Conservation (phyloP, 1,140 invertebrate genomes). For the Drosophila obscura region DNA sequence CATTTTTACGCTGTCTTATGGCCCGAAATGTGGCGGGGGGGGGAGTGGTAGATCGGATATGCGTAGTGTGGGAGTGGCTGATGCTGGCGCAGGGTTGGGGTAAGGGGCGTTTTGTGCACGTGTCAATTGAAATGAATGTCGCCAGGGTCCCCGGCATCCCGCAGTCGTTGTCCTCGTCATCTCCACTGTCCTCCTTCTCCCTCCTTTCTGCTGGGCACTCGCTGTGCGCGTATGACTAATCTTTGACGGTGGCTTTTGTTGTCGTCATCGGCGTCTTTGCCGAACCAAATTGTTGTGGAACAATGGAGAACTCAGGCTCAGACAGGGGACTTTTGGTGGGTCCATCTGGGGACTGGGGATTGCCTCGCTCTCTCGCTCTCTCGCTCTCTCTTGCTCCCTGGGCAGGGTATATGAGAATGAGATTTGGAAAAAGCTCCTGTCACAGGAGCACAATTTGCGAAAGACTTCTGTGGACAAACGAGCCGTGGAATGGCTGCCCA, state of each 20-base stretch:
- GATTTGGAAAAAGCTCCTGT: too few species aligned
- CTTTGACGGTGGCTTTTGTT: slow-evolving; percentile 64
- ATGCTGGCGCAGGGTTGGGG: slow-evolving; percentile 4
- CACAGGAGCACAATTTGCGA: too few species aligned
- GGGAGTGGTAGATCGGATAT: neutral
- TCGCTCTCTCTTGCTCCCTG: neutral
- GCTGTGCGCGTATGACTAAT: slow-evolving; percentile 73
- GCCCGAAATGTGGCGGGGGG: too few species aligned
- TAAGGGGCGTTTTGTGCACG: slow-evolving; percentile 47
- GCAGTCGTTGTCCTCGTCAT: slow-evolving; percentile 53
- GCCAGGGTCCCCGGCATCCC: slow-evolving; percentile 59
- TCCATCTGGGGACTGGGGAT: slow-evolving; percentile 7
- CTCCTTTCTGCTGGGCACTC: slow-evolving; percentile 29
- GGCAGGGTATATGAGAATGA: too few species aligned
- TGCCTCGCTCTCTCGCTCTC: slow-evolving; percentile 14
- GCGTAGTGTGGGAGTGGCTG: neutral
- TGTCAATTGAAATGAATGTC: slow-evolving; percentile 77
- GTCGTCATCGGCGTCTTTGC: slow-evolving; percentile 57
- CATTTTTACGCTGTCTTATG: slow-evolving; percentile 66
- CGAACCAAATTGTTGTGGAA: slow-evolving; percentile 55
- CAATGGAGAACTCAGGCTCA: slow-evolving; percentile 26
- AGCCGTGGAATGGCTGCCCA: too few species aligned
- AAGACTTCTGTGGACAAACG: too few species aligned
- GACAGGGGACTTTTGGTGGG: neutral
- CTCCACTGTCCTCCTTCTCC: slow-evolving; percentile 4